Evolutionary conservation across 2,797 vertebrate species (phyloP), one percentile per base, ranked within the genome.

Genomic region (Chaenodraco wilsoni): DNA sequence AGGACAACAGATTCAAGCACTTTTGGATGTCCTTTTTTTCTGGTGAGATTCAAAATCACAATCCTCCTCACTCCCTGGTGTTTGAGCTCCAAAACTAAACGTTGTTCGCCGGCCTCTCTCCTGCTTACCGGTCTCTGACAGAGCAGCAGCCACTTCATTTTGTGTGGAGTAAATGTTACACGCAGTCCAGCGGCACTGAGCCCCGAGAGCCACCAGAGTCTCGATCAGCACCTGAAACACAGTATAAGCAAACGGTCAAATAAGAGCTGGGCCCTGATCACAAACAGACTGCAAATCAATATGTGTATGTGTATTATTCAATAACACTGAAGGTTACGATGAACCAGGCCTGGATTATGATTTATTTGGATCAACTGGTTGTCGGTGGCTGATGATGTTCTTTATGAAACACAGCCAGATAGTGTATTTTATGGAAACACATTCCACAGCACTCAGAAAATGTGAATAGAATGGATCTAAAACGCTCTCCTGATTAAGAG

Each of bases 121-220:
- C 46, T 52, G 84, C 95, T 94, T 84, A 97, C 97, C 97, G 6
- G 87, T 93, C 86, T 98, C 97, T 6, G 97, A 96, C 76, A 98
- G 84, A 3, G 97, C 96, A 9, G 97, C 96, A 0, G 97, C 97
- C 79, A 98, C 97, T 81, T 98, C 97, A 3, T 98, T 98, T 91
- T 98, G 97, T 9, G 97, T 98, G 37, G 97, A 98, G 78, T 98
- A 98, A 74, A 98, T 98, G 90, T 98, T 98, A 65, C 97, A 98
- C 21, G 97, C 97, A 12, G 96, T 97, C 97, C 97, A 98, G 84
- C 97, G 96, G 85, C 97, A 98, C 93, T 98, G 96, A 6, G 97
- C 97, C 2, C 97, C 97, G 23, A 98, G 91, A 11, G 96, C 97
- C 65, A 96, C 96, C 62, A 98, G 93, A 3, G 97, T 98, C 93